Evolutionary conservation across 2,797 vertebrate genomes (phyloP), one percentile per base, ranked within the genome.

Genomic region (Parotocinclus haroldoi): DNA sequence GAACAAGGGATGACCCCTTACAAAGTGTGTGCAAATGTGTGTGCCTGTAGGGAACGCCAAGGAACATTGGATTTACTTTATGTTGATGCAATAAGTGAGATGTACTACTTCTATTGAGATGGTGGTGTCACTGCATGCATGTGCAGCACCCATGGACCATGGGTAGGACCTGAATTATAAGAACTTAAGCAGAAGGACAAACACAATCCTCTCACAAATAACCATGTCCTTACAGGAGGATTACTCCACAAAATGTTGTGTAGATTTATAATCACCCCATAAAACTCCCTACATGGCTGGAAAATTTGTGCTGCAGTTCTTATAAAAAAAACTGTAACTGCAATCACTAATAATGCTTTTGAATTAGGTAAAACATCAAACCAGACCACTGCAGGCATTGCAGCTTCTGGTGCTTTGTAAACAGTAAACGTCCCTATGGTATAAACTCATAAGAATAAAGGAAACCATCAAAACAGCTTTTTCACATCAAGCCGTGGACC

Each of bases 1-100:
- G 81, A 88, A 83, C 86, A 85, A 80, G 79, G 79, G 74, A 82
- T 81, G 80, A 86, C 77, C 80, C 68, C 71, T 71, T 76, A 58
- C 68, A 71, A 65, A 58, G 58, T 48, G 79, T 69, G 74, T 76
- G 71, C 59, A 71, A 76, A 76, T 76, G 69, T 58, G 44, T 39
- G 48, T 48, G 65, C 40, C 60, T 51, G 67, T 40, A 66, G 59
- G 61, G 71, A 76, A 65, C 74, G 66, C 79, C 72, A 64, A 48
- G 37, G 81, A 72, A 69, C 74, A 66, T 66, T 71, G 80, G 7
- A 57, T 44, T 18, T 13, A 27, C 27, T 27, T 27, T 27, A 57
- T 39, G 53, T 57, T 44, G 36, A 17, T 48, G 14, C 14, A 50
- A 16, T 81, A 63, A 66, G 66, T 57, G 65, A 79, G 48, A 75